Conservation (phyloP, 1,140 invertebrate genomes). For the Aphaenogaster rudis region DNA sequence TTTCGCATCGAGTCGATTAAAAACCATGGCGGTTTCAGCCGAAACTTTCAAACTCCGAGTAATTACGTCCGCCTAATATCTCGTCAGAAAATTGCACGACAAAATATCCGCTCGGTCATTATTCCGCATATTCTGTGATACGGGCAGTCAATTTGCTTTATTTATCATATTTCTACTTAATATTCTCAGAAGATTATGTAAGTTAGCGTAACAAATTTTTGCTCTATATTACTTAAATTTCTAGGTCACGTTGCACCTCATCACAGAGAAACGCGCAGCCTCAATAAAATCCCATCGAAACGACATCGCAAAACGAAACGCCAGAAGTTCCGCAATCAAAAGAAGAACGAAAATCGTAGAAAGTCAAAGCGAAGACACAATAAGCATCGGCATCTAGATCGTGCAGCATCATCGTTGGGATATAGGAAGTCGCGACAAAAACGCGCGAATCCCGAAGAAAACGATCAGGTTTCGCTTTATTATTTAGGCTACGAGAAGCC, state of each 20-base stretch:
- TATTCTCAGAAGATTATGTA: neutral
- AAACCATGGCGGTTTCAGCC: constrained; percentile 18
- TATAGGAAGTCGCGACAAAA: constrained; percentile 64
- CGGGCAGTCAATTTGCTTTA: neutral
- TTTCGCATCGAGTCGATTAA: constrained; percentile 31
- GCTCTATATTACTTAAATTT: neutral
- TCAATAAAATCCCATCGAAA: neutral
- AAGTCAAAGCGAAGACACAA: constrained; percentile 49
- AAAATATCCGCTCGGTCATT: neutral
- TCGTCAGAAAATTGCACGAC: neutral
- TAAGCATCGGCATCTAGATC: constrained; percentile 28
- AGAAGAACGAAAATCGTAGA: constrained; percentile 30
- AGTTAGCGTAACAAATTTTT: neutral
- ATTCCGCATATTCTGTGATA: constrained; percentile 1
- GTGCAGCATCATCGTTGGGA: constrained; percentile 8
- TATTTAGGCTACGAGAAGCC: constrained; percentile 72
- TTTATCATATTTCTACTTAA: neutral
- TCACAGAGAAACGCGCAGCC: constrained; percentile 49
- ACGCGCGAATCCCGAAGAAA: constrained; percentile 56
- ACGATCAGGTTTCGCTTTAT: constrained; percentile 46
- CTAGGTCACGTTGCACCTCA: constrained; percentile 7
- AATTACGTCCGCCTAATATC: constrained; percentile 47
- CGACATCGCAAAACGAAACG: neutral
- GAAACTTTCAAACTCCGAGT: constrained; percentile 49
- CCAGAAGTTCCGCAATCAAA: constrained; percentile 8